Percentiles rank a stretch among this genome's conserved stretches.
phyloP scores from a whole-genome alignment of 2,797 vertebrate genomes.

The Rhinophrynus dorsalis region DNA sequence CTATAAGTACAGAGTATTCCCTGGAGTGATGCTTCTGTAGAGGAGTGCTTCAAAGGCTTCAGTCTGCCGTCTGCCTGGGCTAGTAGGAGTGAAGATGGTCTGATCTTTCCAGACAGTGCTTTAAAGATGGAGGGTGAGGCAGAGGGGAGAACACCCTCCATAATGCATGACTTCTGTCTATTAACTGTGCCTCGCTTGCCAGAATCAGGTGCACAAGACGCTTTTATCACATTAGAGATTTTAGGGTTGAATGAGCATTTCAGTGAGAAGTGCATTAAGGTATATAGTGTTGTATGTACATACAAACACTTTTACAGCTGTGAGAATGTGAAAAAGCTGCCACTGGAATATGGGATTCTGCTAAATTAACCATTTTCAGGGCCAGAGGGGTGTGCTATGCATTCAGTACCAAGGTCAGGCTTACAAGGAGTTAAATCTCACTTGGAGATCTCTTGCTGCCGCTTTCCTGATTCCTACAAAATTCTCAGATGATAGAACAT shows the following conservation, averaged over 20 bases:
- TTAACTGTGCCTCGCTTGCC: conserved; percentile 8
- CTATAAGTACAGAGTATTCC: conserved; percentile 30
- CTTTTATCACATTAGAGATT: conserved; percentile 3
- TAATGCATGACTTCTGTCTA: conserved; percentile 35
- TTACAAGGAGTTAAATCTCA: too few species aligned
- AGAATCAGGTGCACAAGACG: conserved; percentile 18
- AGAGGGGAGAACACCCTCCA: conserved; percentile 15
- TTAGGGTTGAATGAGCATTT: too few species aligned
- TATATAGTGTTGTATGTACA: neutral
- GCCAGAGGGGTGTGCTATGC: too few species aligned
- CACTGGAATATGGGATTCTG: neutral
- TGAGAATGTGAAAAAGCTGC: neutral
- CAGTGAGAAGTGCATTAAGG: too few species aligned
- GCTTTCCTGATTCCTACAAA: too few species aligned
- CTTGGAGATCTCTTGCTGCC: too few species aligned
- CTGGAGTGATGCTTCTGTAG: conserved; percentile 39
- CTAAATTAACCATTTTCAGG: too few species aligned
- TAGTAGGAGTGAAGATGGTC: conserved; percentile 33
- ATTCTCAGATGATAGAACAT: too few species aligned
- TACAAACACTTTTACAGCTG: neutral
- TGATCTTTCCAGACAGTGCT: conserved; percentile 35
- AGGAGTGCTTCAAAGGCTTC: conserved; percentile 38
- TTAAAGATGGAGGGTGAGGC: conserved; percentile 8
- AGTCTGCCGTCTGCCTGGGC: conserved; percentile 31
- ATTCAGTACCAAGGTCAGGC: too few species aligned